These are phyloP conservation scores for Drosophila nr. perissopoda DNA, from an alignment of 2,888 invertebrate genomes.

Conservation along the genomic window DNA sequence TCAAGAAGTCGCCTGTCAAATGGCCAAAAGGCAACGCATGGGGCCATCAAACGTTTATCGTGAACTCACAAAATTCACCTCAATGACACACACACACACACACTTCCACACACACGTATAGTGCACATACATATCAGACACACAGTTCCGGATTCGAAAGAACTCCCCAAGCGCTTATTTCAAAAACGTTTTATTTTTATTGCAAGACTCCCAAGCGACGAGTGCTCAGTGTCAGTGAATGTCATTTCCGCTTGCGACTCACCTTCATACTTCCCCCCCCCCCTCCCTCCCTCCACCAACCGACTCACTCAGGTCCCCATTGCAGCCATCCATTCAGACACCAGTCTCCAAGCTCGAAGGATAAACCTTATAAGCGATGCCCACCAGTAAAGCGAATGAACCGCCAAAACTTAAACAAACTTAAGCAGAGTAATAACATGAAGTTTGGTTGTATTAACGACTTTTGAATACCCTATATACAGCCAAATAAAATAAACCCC, in stretches of 20 bases:
- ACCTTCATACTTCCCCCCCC: not conserved
- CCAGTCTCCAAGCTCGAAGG: not conserved
- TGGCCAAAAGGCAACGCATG: conserved; percentile 31
- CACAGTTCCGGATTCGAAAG: conserved; percentile 8
- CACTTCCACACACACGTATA: conserved; percentile 4
- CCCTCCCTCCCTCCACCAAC: fast-evolving
- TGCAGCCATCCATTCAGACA: conserved; percentile 1
- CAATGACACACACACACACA: conserved; percentile 23
- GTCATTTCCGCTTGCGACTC: conserved; percentile 63
- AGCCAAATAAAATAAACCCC: too few species aligned
- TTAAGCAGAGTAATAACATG: conserved; percentile 1
- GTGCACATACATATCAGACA: not conserved
- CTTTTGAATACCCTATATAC: conserved; percentile 6
- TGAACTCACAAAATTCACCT: conserved; percentile 42
- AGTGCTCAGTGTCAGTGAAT: conserved; percentile 80
- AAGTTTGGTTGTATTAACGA: not conserved
- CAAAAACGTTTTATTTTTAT: conserved; percentile 81
- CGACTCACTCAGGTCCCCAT: not conserved
- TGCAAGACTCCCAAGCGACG: conserved; percentile 71
- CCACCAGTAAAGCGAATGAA: conserved; percentile 5
- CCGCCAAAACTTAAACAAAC: conserved; percentile 8
- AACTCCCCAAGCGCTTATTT: conserved; percentile 75
- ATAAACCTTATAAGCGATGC: not conserved
- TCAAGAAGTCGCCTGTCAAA: conserved; percentile 44
- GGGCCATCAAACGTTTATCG: conserved; percentile 57